These are phyloP conservation scores for Melozone crissalis DNA, from an alignment of 2,113 vertebrate species.

Conservation along the genomic window DNA sequence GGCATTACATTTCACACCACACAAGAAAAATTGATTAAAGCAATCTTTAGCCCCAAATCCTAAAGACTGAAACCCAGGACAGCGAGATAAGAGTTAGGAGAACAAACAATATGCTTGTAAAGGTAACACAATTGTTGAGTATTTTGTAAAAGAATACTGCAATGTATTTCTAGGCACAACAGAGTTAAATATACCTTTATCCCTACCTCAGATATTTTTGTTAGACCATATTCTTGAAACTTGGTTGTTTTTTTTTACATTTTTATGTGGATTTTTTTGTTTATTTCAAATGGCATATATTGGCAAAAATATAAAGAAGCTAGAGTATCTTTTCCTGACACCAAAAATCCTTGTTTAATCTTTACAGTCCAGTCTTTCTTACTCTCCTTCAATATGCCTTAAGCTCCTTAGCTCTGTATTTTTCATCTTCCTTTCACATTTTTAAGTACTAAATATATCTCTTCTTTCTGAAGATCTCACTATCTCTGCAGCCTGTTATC, in stretches of 20 bases:
- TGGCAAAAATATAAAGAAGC: not conserved
- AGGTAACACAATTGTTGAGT: not conserved
- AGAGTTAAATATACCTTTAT: not conserved
- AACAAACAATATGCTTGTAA: not conserved
- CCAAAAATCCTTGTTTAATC: not conserved
- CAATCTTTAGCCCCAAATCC: not conserved
- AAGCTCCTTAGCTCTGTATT: not conserved
- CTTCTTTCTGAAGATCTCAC: not conserved
- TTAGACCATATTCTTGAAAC: not conserved
- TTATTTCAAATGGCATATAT: not conserved
- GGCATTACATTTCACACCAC: not conserved
- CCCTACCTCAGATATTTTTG: not conserved
- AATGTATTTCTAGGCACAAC: not conserved
- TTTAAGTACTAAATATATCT: not conserved
- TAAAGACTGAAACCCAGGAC: not conserved
- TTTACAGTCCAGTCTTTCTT: not conserved
- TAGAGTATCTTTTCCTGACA: not conserved
- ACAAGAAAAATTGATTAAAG: not conserved
- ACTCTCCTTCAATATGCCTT: not conserved
- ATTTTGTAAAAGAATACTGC: not conserved
- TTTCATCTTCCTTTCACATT: conserved; percentile 1
- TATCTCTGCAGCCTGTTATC: not conserved
- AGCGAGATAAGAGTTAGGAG: not conserved
- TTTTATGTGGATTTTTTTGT: not conserved
- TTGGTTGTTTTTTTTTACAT: not conserved